These are phyloP conservation scores for Diarsia rubi DNA, from an alignment of 2,888 invertebrate species.

Conservation along the genomic window DNA sequence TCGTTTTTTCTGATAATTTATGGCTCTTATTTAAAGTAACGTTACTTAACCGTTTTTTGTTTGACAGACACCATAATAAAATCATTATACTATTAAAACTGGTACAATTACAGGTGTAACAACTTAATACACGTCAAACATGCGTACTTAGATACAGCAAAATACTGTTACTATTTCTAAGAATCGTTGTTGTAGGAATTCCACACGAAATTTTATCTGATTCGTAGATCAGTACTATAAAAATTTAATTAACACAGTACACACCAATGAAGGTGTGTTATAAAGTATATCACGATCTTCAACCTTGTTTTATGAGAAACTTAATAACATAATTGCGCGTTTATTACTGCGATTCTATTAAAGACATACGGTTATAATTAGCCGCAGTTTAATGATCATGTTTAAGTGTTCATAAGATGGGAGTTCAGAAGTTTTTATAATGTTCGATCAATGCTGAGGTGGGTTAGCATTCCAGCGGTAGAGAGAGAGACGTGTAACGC, in stretches of 20 bases:
- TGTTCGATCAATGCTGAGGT: constrained; percentile 67
- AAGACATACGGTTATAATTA: constrained; percentile 74
- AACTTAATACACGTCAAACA: constrained; percentile 46
- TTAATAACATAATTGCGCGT: constrained; percentile 74
- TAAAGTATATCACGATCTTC: constrained; percentile 69
- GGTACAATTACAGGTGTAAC: constrained; percentile 54
- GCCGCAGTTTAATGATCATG: constrained; percentile 67
- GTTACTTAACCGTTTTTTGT: constrained; percentile 45
- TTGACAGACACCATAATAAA: constrained; percentile 50
- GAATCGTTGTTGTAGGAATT: constrained; percentile 18
- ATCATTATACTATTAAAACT: constrained; percentile 48
- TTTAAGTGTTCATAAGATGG: constrained; percentile 67
- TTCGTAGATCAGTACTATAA: constrained; percentile 25
- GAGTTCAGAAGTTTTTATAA: constrained; percentile 64
- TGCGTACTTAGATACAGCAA: constrained; percentile 10
- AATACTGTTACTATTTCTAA: constrained; percentile 32
- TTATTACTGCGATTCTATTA: constrained; percentile 74
- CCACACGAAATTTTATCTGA: constrained; percentile 24
- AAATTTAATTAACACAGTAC: constrained; percentile 46
- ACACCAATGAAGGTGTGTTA: constrained; percentile 53
- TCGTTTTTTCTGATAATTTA: constrained; percentile 40
- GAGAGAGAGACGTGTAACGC: constrained; percentile 80
- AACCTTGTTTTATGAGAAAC: constrained; percentile 70
- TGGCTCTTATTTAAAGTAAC: constrained; percentile 32
- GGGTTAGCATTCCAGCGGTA: constrained; percentile 77